Percentiles rank a stretch among this genome's conserved stretches.
Conservation (phyloP, 2,888 invertebrate species). For the Anarsia innoxiella region DNA sequence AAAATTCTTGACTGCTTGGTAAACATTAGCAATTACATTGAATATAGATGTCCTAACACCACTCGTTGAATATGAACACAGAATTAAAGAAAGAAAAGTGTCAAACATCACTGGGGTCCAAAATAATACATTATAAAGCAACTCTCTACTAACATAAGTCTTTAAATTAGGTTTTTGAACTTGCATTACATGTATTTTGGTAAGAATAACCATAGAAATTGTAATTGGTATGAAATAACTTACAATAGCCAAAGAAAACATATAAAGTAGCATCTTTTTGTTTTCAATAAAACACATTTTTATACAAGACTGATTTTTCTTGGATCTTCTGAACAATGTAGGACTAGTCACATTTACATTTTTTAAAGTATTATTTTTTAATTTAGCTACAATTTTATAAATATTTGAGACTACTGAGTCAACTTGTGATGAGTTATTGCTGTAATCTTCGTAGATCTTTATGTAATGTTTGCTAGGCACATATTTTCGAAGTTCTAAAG, state of each 20-base stretch:
- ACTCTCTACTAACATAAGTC: constrained; percentile 49
- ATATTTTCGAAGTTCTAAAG: constrained; percentile 35
- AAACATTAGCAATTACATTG: constrained; percentile 60
- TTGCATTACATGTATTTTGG: constrained; percentile 54
- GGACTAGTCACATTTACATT: constrained; percentile 35
- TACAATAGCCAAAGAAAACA: constrained; percentile 47
- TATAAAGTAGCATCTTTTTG: constrained; percentile 47
- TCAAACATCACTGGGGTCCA: constrained; percentile 69
- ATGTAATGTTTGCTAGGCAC: constrained; percentile 34
- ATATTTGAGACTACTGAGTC: constrained; percentile 46
- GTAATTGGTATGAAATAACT: constrained; percentile 64
- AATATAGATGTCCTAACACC: constrained; percentile 50
- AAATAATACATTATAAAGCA: constrained; percentile 60
- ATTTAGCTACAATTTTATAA: constrained; percentile 42
- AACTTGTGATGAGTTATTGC: constrained; percentile 30
- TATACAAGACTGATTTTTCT: constrained; percentile 29
- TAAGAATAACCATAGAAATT: constrained; percentile 54
- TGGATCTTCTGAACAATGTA: constrained; percentile 8
- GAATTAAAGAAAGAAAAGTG: constrained; percentile 50
- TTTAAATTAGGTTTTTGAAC: constrained; percentile 43
- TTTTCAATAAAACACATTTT: constrained; percentile 57
- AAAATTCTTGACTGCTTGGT: constrained; percentile 59
- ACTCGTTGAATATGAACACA: constrained; percentile 55
- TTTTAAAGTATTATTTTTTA: constrained; percentile 33
- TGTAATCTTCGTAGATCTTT: constrained; percentile 35